These are phyloP conservation scores for Tipula confusa DNA, from an alignment of 2,888 invertebrate species.

Conservation along the genomic window DNA sequence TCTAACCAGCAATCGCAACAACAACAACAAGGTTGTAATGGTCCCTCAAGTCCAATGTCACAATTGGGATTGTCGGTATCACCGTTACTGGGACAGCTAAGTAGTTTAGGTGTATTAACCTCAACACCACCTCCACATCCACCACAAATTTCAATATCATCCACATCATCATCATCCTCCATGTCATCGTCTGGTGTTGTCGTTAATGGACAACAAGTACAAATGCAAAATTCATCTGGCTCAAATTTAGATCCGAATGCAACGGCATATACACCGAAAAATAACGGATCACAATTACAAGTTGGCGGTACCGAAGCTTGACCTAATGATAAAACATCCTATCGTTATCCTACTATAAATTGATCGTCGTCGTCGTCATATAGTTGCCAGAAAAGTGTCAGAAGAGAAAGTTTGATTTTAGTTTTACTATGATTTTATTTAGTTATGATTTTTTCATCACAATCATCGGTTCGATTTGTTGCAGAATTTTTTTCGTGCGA, in stretches of 20 bases:
- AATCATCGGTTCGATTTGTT: background rate
- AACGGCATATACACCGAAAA: slow-evolving; percentile 83
- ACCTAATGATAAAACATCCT: slow-evolving; percentile 34
- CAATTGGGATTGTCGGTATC: slow-evolving; percentile 41
- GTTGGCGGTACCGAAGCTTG: slow-evolving; percentile 41
- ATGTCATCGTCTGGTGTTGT: slow-evolving; percentile 43
- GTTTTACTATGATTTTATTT: background rate
- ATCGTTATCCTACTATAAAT: background rate
- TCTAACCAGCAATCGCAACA: slow-evolving; percentile 33
- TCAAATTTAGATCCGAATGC: slow-evolving; percentile 83
- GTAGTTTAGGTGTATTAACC: slow-evolving; percentile 33
- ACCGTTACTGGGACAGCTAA: slow-evolving; percentile 32
- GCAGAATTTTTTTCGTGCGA: background rate
- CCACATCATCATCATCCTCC: slow-evolving; percentile 40
- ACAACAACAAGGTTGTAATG: slow-evolving; percentile 32
- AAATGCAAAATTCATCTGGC: slow-evolving; percentile 37
- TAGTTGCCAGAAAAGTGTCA: background rate
- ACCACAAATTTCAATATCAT: slow-evolving; percentile 37
- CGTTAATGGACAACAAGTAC: slow-evolving; percentile 37
- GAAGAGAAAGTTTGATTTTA: background rate
- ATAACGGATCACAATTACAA: slow-evolving; percentile 46
- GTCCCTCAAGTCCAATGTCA: slow-evolving; percentile 48
- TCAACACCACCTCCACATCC: slow-evolving; percentile 35
- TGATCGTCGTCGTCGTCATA: background rate
- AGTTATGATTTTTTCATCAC: background rate